Evolutionary conservation across 2,888 invertebrate species (phyloP), one percentile per base, ranked within the genome.

Genomic region (Quadriops clusia): DNA sequence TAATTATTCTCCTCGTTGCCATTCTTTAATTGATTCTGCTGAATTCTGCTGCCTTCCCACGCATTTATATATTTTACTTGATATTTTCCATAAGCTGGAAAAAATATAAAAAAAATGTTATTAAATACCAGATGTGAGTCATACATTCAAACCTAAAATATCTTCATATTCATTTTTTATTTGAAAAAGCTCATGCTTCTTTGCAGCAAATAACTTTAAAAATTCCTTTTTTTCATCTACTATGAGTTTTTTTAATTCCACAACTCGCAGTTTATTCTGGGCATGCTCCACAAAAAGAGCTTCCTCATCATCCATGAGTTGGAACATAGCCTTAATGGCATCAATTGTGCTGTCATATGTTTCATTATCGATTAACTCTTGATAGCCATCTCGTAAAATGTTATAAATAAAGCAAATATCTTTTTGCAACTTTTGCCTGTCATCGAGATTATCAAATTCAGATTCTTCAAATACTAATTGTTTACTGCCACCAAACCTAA

Each of bases 321-420:
- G n/a, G n/a, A n/a, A n/a, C n/a, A n/a, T n/a, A n/a, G n/a, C 3
- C 12, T 9, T 2, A 10, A 30, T 15, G 7, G 12, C 11, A 6
- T 23, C 22, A 7, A 3, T 15, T 9, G 23, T 17, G 0, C 24
- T 17, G 1, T 18, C 33, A 7, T 30, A 15, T 3, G 11, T 12
- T 10, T 33, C 32, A 3, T 10, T 13, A 8, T 7, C 5, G 4
- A 23, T 8, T 5, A 39, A 17, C 25, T 39, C 33, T 2, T 9
- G n/a, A 7, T 11, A 10, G 1, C 7, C 18, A 11, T 32, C 28
- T 11, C 9, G n/a, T 6, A 39, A 6, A 1, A 27, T 24, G 1
- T 25, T 31, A 5, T 9, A n/a, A 3, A 39, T 3, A 12, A 39
- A 33, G 15, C 24, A 34, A 9, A 39, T 17, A 11, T 39, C 39